These are phyloP conservation scores for Pandion haliaetus DNA, from an alignment of 2,113 vertebrate species.

Conservation along the genomic window DNA sequence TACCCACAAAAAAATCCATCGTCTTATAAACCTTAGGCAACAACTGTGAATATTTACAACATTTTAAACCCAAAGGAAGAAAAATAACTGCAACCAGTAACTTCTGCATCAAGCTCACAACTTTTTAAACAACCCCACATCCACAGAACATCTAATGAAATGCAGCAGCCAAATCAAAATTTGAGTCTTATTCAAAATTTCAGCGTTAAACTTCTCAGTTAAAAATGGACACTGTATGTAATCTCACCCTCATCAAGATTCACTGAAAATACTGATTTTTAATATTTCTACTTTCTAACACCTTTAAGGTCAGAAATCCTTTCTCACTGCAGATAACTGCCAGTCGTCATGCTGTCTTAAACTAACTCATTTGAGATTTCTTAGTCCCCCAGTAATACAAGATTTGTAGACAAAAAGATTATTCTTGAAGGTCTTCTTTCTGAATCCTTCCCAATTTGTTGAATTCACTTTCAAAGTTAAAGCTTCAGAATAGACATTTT, in stretches of 20 bases:
- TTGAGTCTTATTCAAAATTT: not conserved
- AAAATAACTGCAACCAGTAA: not conserved
- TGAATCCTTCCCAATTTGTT: not conserved
- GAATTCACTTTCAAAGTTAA: rapidly evolving
- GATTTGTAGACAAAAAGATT: not conserved
- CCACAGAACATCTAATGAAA: not conserved
- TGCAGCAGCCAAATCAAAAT: not conserved
- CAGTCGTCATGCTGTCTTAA: not conserved
- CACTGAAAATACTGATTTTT: not conserved
- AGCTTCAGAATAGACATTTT: not conserved
- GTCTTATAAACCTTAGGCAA: not conserved
- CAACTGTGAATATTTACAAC: not conserved
- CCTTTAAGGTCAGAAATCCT: not conserved
- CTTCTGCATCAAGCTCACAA: not conserved
- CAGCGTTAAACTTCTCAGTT: not conserved
- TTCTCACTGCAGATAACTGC: not conserved
- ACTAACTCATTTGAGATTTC: not conserved
- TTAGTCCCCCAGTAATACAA: not conserved
- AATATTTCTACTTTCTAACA: not conserved
- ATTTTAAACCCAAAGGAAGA: not conserved
- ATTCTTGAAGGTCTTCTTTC: not conserved
- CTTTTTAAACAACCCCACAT: not conserved
- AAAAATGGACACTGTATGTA: not conserved
- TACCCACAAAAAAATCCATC: not conserved
- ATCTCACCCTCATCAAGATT: not conserved